Evolutionary conservation across 2,888 invertebrate genomes (phyloP), one percentile per base, ranked within the genome.

Genomic region (Drosophila merina): DNA sequence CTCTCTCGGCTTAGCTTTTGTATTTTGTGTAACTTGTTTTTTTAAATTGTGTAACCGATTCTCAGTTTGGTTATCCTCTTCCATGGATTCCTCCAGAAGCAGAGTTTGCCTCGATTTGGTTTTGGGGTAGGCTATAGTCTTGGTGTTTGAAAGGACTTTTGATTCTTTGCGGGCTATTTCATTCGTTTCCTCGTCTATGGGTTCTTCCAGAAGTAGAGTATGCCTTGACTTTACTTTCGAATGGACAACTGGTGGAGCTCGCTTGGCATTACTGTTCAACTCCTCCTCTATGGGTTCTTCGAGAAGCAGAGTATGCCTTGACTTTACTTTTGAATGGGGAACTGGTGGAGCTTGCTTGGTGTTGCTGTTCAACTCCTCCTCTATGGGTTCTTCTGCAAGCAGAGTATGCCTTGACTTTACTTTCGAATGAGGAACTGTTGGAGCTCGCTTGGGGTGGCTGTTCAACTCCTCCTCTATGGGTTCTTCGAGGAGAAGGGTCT

Each of bases 41-140:
- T 33, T 48, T 25, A 6, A 3, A 6, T 28, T 28, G 0, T 28
- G 28, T 4, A 6, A 6, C 28, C 28, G 28, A 28, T 28, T 28
- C 28, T 28, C 28, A 28, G 28, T 5, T 28, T 4, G 28, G 5
- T 1, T 44, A 4, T 25, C 25, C 4, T 44, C 25, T 5, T 25
- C 44, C 44, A 44, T 44, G 44, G 44, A 25, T 44, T 44, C 44
- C 25, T 44, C 9, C 1, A 44, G 25, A 8, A 31, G 28, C 12
- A 44, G 10, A 10, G 7, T 30, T 10, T 44, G 25, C 9, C 44
- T 10, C 6, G 28, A 2, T 28, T 28, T 28, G 0, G 28, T 28
- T 28, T 28, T 28, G 5, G 28, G 6, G 28, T 4, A 20, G 20
- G 20, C 6, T 28, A 4, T 6, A 28, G 28, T 28, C 2, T 5